Conservation (phyloP, 2,113 vertebrate genomes). For the Ophthalmolycus amberensis region DNA sequence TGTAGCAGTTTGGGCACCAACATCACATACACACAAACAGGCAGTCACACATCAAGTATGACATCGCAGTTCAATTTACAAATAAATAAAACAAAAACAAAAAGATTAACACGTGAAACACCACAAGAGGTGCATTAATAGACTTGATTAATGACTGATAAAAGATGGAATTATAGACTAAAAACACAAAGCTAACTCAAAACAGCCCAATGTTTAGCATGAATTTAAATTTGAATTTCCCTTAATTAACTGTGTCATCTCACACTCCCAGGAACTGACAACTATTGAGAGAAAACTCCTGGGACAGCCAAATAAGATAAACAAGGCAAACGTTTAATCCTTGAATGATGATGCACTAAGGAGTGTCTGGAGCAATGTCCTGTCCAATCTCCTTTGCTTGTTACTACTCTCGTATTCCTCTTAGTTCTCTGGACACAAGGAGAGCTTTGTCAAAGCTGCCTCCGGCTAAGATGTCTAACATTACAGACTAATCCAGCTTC, state of each 20-base stretch:
- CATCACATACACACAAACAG: not conserved
- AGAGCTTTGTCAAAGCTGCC: conserved; percentile 52
- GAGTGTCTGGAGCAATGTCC: not conserved
- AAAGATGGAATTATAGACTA: conserved; percentile 15
- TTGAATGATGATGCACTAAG: conserved; percentile 21
- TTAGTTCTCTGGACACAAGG: conserved; percentile 43
- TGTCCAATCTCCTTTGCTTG: not conserved
- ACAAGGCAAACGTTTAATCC: conserved; percentile 15
- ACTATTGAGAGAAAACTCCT: conserved; percentile 43
- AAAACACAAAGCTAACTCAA: conserved; percentile 21
- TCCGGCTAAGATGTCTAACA: conserved; percentile 59
- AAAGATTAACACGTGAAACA: conserved; percentile 36
- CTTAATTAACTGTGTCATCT: conserved; percentile 48
- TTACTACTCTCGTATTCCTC: conserved; percentile 4
- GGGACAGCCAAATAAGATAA: conserved; percentile 31
- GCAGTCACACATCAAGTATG: conserved; percentile 3
- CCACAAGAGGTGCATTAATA: conserved; percentile 26
- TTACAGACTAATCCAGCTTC: conserved; percentile 58
- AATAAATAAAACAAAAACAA: conserved; percentile 1
- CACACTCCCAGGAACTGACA: conserved; percentile 38
- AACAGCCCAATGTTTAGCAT: conserved; percentile 54
- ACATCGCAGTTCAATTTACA: conserved; percentile 1
- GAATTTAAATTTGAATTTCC: conserved; percentile 51
- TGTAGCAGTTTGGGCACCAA: not conserved
- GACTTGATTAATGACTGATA: conserved; percentile 40